These are phyloP conservation scores for Phyllotreta striolata DNA, from an alignment of 2,888 invertebrate genomes.

Conservation along the genomic window DNA sequence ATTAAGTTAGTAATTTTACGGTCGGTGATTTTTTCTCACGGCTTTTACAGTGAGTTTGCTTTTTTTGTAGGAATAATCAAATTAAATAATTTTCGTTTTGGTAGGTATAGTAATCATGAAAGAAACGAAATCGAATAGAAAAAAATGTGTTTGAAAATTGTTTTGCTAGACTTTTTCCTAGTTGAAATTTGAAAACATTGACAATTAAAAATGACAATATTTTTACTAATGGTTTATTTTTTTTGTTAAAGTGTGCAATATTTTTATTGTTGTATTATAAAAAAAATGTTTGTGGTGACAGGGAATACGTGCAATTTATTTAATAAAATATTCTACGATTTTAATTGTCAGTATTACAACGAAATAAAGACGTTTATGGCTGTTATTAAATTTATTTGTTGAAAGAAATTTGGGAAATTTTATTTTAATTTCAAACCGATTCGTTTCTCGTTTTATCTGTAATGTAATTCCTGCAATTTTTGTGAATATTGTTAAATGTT, in stretches of 20 bases:
- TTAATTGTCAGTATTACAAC: constrained; percentile 22
- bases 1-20: not conserved
- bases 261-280: constrained; percentile 16
- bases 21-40: too few relatives aligned
- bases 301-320: constrained; percentile 19
- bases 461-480: constrained; percentile 3
- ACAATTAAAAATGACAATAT: not conserved
- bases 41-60: too few relatives aligned
- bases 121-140: too few relatives aligned
- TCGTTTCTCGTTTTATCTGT: not conserved
- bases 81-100: too few relatives aligned
- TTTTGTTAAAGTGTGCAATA: constrained; percentile 13
- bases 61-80: too few relatives aligned
- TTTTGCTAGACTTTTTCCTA: too few relatives aligned
- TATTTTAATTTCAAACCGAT: not conserved
- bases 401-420: not conserved
- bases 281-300: constrained; percentile 16
- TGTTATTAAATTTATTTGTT: constrained; percentile 18
- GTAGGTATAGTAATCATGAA: too few relatives aligned
- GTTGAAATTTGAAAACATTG: too few relatives aligned
- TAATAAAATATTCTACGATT: constrained; percentile 10
- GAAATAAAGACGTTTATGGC: constrained; percentile 4
- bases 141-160: too few relatives aligned
- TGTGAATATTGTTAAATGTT: constrained; percentile 38
- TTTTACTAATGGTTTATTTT: constrained; percentile 3